Base-by-base conservation (phyloP, 2,113 vertebrate species). In the Malurus elegans region DNA sequence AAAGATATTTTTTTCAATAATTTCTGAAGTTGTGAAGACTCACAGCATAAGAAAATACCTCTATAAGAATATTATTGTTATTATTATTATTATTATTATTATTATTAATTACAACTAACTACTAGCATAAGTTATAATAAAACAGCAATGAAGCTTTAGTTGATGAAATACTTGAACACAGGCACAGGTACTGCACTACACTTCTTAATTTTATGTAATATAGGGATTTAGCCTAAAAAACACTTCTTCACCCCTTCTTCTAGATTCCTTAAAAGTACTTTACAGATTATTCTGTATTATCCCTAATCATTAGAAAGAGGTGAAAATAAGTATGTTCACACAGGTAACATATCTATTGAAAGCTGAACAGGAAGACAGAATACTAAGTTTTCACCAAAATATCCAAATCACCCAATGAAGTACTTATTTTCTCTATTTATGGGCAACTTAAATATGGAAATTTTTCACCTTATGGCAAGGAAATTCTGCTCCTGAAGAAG, bases 11-110 rank as follows among this genome's bases (percentile, higher is more conserved):
- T 93, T 82, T 74, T 72, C 89, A 95, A 19, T 83, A 97, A 67
- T 23, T 95, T 94, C 50, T 90, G 64, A 94, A 79, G 48, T 44
- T 89, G 51, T 86, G 34, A 96, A 92, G 83, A 91, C 51, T 76
- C 44, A 81, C 50, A 92, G 44, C 56, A 70, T 38, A 54, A 93
- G 75, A 96, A 96, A 93, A 96, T 84, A 96, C 14, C 1, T 0
- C 84, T 45, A 61, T 87, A 95, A 96, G 60, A 24, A 34, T 21
- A 83, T 9, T 66, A 40, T 36, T 58, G 23, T 34, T 57, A 1
- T 25, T 66, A 19, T 20, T 44, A 31, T 54, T 54, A 31, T 31
- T 54, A 18, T 31, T 54, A 25, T 18, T 47, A 25, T 32, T 40
- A 34, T 8, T 65, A 38, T n/a, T 53, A 20, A 1, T 31, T 64